A percentile compares a stretch with the other conserved stretches of the same genome.
Conservation (phyloP, 2,888 invertebrate species). For the Luffia ferchaultella region DNA sequence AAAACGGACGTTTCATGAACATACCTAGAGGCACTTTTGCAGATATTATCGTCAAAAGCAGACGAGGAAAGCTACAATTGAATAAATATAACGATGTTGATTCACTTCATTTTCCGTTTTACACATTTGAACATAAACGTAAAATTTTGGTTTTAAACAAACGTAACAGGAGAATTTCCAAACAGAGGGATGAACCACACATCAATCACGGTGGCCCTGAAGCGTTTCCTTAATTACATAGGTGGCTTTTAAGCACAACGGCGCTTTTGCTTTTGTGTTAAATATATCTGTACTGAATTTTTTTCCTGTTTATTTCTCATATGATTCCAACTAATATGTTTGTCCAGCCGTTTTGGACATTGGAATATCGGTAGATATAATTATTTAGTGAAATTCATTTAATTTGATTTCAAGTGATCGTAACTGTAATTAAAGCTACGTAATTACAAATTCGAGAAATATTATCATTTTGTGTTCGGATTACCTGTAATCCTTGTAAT, state of each 20-base stretch:
- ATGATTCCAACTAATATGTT: no score
- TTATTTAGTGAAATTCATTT: no score
- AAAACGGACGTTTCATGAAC: not conserved
- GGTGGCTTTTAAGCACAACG: not conserved
- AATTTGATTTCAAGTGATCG: no score
- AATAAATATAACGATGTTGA: not conserved
- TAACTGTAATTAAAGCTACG: no score
- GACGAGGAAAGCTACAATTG: not conserved
- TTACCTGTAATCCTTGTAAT: no score
- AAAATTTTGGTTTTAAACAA: not conserved
- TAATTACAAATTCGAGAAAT: no score
- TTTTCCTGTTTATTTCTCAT: no score
- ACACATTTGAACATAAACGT: not conserved
- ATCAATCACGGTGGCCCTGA: not conserved
- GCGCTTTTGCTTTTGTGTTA: not conserved
- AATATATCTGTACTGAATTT: no score
- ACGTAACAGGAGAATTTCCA: not conserved
- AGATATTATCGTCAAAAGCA: not conserved
- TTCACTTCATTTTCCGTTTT: not conserved
- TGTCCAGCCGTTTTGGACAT: no score
- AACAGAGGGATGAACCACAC: not conserved
- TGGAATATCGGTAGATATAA: no score
- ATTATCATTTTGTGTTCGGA: no score
- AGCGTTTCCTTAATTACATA: not conserved
- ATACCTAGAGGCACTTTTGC: no score